These are phyloP conservation scores for Oncorhynchus gorbuscha DNA, from an alignment of 2,113 vertebrate species.

Conservation along the genomic window DNA sequence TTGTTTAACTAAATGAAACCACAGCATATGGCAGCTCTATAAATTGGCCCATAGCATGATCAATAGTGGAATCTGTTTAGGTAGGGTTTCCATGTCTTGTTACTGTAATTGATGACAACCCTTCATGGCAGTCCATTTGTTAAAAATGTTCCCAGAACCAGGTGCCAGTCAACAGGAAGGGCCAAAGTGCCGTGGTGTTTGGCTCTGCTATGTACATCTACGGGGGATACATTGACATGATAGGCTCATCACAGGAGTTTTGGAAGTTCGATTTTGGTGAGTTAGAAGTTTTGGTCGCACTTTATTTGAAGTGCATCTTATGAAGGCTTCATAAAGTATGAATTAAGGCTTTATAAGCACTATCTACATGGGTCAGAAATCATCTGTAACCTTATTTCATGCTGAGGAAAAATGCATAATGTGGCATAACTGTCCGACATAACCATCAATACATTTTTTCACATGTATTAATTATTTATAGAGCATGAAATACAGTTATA, in stretches of 20 bases:
- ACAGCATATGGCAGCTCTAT: neutral
- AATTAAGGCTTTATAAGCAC: too few relatives aligned
- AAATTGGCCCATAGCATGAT: neutral
- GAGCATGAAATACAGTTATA: too few relatives aligned
- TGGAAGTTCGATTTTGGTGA: conserved; percentile 71
- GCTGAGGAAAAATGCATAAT: too few relatives aligned
- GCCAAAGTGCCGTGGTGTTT: conserved; percentile 69
- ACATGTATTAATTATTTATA: too few relatives aligned
- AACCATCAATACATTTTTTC: too few relatives aligned
- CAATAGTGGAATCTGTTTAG: neutral
- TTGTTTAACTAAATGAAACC: too few relatives aligned
- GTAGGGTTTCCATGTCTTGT: neutral
- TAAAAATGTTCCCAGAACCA: conserved; percentile 20
- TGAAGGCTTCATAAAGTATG: too few relatives aligned
- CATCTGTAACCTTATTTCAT: too few relatives aligned
- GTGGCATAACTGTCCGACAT: too few relatives aligned
- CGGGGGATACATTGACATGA: conserved; percentile 70
- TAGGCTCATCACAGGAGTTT: conserved; percentile 70
- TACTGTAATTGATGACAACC: neutral
- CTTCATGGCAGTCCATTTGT: neutral
- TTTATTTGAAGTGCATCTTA: too few relatives aligned
- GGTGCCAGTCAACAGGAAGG: conserved; percentile 67
- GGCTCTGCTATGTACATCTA: conserved; percentile 67
- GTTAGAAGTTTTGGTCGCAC: neutral
- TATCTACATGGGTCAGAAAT: too few relatives aligned